phyloP scores from a whole-genome alignment of 53 echinoderm and acorn worm species.

The Apostichopus leukothele region DNA sequence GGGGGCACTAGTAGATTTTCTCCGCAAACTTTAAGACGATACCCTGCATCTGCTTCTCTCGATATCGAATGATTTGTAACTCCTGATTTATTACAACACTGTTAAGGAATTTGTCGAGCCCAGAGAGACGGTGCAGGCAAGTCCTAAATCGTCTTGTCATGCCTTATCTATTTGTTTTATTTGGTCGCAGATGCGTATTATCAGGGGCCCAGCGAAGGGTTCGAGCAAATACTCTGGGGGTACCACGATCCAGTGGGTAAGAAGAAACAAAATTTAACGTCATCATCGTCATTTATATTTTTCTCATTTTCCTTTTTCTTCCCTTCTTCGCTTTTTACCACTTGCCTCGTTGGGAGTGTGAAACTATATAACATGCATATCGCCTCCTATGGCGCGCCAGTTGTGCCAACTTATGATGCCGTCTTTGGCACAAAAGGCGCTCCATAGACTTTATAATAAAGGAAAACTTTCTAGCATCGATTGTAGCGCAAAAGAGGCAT shows the following conservation, averaged over 20 bases:
- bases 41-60: too few relatives aligned
- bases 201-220: constrained; percentile 47
- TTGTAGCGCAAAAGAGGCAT: too few relatives aligned
- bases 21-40: too few relatives aligned
- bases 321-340: background rate
- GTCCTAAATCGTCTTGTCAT: constrained; percentile 34
- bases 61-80: background rate
- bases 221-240: constrained; percentile 42
- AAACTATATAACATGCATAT: too few relatives aligned
- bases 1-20: too few relatives aligned
- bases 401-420: background rate
- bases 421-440: too few relatives aligned
- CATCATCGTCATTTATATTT: background rate
- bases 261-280: background rate
- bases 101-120: constrained; percentile 28
- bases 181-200: constrained; percentile 44
- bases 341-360: too few relatives aligned
- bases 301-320: too few relatives aligned
- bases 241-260: constrained; percentile 46
- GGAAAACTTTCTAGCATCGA: too few relatives aligned
- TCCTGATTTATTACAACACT: background rate
- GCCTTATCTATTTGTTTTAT: constrained; percentile 35
- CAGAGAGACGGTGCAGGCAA: background rate
- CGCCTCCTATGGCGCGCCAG: too few relatives aligned
- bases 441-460: too few relatives aligned